Evolutionary conservation across 2,113 vertebrate species (phyloP).

Genomic region (Vidua chalybeata): DNA sequence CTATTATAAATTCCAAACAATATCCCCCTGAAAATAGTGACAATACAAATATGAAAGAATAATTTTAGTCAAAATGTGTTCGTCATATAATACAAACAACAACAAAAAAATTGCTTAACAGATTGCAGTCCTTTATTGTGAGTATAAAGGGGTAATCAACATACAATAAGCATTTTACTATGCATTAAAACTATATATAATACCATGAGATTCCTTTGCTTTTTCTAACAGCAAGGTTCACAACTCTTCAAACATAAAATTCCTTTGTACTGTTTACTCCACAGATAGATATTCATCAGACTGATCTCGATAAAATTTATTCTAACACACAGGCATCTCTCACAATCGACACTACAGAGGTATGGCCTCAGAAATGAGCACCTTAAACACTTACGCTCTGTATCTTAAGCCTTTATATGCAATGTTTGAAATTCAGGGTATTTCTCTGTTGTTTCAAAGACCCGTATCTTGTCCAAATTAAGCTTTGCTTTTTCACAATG

Average conservation of each 20-base stretch:
- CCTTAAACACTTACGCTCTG: neutral
- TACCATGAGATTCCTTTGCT: slow-evolving; percentile 55
- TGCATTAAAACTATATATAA: slow-evolving; percentile 68
- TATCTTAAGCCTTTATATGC: neutral
- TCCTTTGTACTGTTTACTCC: slow-evolving; percentile 4
- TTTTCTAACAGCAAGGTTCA: slow-evolving; percentile 53
- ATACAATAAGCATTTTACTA: slow-evolving; percentile 66
- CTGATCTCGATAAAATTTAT: neutral
- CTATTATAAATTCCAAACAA: neutral
- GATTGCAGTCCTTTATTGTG: slow-evolving; percentile 72
- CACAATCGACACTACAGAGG: neutral
- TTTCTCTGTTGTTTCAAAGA: slow-evolving; percentile 24
- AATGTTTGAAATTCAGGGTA: neutral
- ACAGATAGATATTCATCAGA: neutral
- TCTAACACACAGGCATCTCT: neutral
- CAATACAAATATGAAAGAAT: slow-evolving; percentile 36
- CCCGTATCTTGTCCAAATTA: slow-evolving; percentile 18
- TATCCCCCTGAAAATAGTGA: neutral
- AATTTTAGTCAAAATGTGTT: slow-evolving; percentile 49
- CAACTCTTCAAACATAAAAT: slow-evolving; percentile 47
- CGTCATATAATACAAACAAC: slow-evolving; percentile 24
- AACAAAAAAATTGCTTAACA: slow-evolving; percentile 56
- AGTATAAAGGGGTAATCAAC: slow-evolving; percentile 64
- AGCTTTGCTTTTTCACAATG: slow-evolving; percentile 53
- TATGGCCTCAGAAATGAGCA: slow-evolving; percentile 28